These are phyloP conservation scores for Kryptopterus vitreolus DNA, from an alignment of 2,797 vertebrate species.

Conservation along the genomic window DNA sequence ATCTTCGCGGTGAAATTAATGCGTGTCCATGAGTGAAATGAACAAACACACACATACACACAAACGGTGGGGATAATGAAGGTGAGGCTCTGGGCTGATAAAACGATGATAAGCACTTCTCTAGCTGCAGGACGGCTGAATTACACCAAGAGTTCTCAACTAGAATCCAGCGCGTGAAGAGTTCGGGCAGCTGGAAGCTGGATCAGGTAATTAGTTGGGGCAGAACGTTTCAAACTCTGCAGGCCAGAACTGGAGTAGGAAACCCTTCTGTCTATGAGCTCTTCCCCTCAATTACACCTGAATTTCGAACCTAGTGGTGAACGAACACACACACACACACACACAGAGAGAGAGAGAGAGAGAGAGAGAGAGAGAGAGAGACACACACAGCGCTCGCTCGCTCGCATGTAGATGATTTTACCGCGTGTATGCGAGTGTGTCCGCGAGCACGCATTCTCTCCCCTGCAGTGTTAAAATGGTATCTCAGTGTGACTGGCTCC, in stretches of 20 bases:
- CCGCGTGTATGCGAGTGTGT: conserved; percentile 23
- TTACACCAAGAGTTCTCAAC: conserved; percentile 17
- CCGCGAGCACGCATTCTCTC: not conserved
- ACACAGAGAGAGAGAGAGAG: too few species aligned
- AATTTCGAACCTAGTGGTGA: conserved; percentile 27
- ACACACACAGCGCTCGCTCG: too few species aligned
- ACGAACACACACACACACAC: too few species aligned
- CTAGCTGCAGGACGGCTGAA: conserved; percentile 36
- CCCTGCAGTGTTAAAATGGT: conserved; percentile 46
- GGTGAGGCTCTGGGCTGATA: conserved; percentile 15
- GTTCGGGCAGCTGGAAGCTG: not conserved
- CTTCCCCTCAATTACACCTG: conserved; percentile 52
- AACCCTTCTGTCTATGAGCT: not conserved
- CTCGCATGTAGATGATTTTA: conserved; percentile 43
- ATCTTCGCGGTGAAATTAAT: conserved; percentile 53
- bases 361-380: too few species aligned
- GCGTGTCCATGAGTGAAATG: conserved; percentile 22
- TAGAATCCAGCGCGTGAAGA: not conserved
- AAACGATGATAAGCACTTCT: conserved; percentile 21
- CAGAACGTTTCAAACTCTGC: conserved; percentile 6
- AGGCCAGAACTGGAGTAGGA: not conserved
- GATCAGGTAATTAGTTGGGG: not conserved
- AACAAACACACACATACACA: conserved; percentile 26
- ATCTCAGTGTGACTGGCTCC: conserved; percentile 42
- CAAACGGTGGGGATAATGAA: not conserved